phyloP scores from a whole-genome alignment of 92 coral and sea anemone species.

The Epizoanthus illoricatus region DNA sequence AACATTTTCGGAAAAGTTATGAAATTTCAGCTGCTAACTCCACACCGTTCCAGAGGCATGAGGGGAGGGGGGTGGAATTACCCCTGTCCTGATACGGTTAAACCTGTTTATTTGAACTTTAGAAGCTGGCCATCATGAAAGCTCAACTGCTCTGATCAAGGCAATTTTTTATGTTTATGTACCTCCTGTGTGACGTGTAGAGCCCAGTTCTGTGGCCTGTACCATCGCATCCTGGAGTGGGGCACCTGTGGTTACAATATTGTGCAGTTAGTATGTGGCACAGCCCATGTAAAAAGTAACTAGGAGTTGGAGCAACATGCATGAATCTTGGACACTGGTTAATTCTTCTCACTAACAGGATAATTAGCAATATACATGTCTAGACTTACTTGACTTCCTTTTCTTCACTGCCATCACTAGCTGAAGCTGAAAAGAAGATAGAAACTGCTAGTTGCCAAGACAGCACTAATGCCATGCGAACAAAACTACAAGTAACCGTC shows the following conservation, averaged over 20 bases:
- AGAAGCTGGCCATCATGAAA: too few relatives aligned
- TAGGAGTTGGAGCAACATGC: too few relatives aligned
- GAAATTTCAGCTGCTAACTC: too few relatives aligned
- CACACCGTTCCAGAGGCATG: too few relatives aligned
- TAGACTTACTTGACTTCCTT: slow-evolving; percentile 36
- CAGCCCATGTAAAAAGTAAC: too few relatives aligned
- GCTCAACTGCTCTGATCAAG: background rate
- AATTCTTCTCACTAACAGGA: too few relatives aligned
- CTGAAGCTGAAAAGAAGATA: background rate
- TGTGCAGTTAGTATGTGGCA: background rate
- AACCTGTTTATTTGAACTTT: too few relatives aligned
- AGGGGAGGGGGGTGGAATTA: too few relatives aligned
- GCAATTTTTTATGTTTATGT: background rate
- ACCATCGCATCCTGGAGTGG: slow-evolving; percentile 97
- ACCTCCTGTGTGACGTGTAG: slow-evolving; percentile 94
- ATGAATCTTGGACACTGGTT: too few relatives aligned
- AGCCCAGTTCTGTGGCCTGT: slow-evolving; percentile 97
- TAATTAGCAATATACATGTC: background rate
- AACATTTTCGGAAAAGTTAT: too few relatives aligned
- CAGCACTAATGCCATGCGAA: background rate
- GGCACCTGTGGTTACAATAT: slow-evolving; percentile 61
- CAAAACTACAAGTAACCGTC: too few relatives aligned
- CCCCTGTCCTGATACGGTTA: too few relatives aligned
- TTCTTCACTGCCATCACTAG: slow-evolving; percentile 28
- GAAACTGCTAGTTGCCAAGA: background rate